These are phyloP conservation scores for Pterobdella sp. DNA, from an alignment of 2,888 invertebrate genomes.

Conservation along the genomic window DNA sequence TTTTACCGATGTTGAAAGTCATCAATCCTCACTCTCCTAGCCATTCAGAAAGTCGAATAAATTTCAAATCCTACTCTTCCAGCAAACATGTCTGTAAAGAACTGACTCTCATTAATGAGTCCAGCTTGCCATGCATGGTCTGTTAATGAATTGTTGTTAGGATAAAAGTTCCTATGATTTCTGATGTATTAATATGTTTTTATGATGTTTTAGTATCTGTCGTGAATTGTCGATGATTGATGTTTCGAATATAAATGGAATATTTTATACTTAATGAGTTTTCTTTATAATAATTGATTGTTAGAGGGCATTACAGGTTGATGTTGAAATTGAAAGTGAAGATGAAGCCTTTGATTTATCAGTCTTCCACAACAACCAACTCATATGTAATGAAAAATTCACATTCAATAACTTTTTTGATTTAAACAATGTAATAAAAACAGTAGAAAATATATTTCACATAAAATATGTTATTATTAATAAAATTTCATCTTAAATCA, in stretches of 20 bases:
- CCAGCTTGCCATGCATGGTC: background rate
- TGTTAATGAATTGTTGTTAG: background rate
- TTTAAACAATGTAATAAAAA: too few relatives aligned
- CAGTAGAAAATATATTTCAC: too few relatives aligned
- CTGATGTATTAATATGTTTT: background rate
- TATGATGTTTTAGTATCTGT: too few relatives aligned
- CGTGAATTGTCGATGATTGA: background rate
- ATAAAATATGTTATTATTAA: too few relatives aligned
- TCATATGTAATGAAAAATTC: background rate
- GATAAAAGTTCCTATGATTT: background rate
- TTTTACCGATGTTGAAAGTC: constrained; percentile 49
- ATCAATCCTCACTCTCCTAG: constrained; percentile 42
- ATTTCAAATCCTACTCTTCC: background rate
- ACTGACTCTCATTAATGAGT: background rate
- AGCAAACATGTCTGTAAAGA: background rate
- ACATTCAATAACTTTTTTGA: too few relatives aligned
- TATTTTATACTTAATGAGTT: background rate
- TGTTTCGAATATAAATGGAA: background rate
- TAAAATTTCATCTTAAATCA: too few relatives aligned
- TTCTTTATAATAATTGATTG: background rate
- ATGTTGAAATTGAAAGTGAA: background rate
- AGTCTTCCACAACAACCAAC: background rate
- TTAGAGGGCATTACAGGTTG: background rate
- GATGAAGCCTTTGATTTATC: background rate
- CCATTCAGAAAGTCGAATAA: background rate